Conservation (phyloP, 1,140 invertebrate genomes). For the Cotesia chilonis region DNA sequence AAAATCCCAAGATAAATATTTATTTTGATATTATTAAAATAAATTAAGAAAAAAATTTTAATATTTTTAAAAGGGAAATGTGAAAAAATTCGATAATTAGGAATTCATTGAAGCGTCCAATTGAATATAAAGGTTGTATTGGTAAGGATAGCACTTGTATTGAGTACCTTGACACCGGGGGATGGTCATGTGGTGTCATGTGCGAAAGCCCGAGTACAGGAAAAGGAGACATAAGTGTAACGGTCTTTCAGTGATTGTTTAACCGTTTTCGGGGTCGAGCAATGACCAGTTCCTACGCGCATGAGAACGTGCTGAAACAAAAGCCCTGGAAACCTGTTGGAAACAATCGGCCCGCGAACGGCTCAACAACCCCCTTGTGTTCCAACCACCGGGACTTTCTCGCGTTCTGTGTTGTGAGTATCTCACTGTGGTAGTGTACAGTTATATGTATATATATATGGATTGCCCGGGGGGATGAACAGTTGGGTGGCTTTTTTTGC, state of each 20-base stretch:
- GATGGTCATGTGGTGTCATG: too few species aligned
- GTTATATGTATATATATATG: neutral
- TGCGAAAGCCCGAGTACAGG: too few species aligned
- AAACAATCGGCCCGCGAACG: slow-evolving; percentile 24
- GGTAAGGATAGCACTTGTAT: too few species aligned
- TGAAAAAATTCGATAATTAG: too few species aligned
- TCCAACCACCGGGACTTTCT: slow-evolving; percentile 42
- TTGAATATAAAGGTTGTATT: too few species aligned
- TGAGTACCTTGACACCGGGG: too few species aligned
- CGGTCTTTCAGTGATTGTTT: slow-evolving; percentile 10
- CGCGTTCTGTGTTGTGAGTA: slow-evolving; percentile 4
- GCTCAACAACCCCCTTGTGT: slow-evolving; percentile 24
- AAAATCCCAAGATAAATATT: too few species aligned
- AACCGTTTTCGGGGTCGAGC: slow-evolving; percentile 23
- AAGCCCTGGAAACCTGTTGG: neutral
- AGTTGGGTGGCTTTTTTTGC: slow-evolving; percentile 25
- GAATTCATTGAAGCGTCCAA: too few species aligned
- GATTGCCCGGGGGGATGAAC: slow-evolving; percentile 13
- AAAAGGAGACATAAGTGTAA: neutral
- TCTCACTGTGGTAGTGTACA: too few species aligned
- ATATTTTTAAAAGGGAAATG: too few species aligned
- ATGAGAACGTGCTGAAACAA: slow-evolving; percentile 18
- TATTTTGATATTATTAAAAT: too few species aligned
- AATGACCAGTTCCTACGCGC: slow-evolving; percentile 20
- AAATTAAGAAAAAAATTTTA: too few species aligned